A percentile compares a stretch with the other conserved stretches of the same genome.
Evolutionary conservation across 1,140 invertebrate genomes (phyloP).

Genomic region (Leptopilina clavipes): DNA sequence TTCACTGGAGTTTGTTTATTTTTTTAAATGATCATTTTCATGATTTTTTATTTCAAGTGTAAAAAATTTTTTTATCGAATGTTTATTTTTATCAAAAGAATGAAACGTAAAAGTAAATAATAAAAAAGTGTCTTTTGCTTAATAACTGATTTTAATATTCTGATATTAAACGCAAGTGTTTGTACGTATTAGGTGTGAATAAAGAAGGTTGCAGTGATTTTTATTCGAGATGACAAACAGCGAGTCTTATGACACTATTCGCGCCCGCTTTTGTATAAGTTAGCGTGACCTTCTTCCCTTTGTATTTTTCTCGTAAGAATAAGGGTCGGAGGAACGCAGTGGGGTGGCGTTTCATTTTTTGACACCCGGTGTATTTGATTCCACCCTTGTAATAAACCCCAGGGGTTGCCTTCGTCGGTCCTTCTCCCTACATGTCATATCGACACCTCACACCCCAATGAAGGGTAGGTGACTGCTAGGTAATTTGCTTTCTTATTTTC

Average conservation of each 20-base stretch:
- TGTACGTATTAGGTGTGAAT: slow-evolving; percentile 19
- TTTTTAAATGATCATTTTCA: too few species aligned
- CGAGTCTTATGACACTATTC: not conserved
- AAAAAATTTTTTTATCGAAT: too few species aligned
- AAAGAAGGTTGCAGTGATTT: not conserved
- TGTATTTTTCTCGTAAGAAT: slow-evolving; percentile 38
- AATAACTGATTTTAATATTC: too few species aligned
- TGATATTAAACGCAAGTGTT: not conserved
- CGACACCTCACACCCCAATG: slow-evolving; percentile 69
- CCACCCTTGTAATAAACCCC: slow-evolving; percentile 76
- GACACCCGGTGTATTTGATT: slow-evolving; percentile 77
- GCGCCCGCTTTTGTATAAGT: slow-evolving; percentile 40
- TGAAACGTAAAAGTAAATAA: too few species aligned
- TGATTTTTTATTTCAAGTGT: too few species aligned
- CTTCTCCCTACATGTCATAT: slow-evolving; percentile 73
- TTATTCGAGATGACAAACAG: not conserved
- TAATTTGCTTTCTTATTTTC: slow-evolving; percentile 76
- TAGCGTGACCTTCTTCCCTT: slow-evolving; percentile 44
- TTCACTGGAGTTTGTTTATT: not conserved
- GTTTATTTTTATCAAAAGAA: too few species aligned
- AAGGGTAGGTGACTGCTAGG: slow-evolving; percentile 70
- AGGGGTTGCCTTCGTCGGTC: slow-evolving; percentile 58
- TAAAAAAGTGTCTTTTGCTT: too few species aligned
- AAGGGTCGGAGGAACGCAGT: slow-evolving; percentile 46
- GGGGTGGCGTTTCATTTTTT: slow-evolving; percentile 74